Base-by-base conservation (phyloP, 2,888 invertebrate genomes). In the Phaedon cochleariae region DNA sequence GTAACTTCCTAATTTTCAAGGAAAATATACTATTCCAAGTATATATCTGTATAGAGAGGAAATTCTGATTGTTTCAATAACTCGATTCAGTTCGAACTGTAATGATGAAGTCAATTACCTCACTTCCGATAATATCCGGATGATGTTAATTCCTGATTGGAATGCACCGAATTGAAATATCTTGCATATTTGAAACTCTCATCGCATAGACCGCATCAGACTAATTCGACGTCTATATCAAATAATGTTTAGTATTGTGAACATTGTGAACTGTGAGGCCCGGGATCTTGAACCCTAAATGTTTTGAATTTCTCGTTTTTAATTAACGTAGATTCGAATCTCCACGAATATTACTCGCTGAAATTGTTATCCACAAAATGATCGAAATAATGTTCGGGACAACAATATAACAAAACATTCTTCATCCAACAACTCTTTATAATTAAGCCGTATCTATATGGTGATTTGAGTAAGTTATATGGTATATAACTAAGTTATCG, bases 21-120 rank as follows among this genome's bases (percentile, higher is more conserved):
- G n/a, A n/a, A n/a, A n/a, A n/a, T n/a, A n/a, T n/a, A n/a, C n/a
- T n/a, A n/a, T n/a, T n/a, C n/a, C n/a, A n/a, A n/a, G n/a, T n/a
- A n/a, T n/a, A n/a, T n/a, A n/a, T n/a, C n/a, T n/a, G n/a, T n/a
- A n/a, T n/a, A n/a, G n/a, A 37, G 21, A 18, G 41, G n/a, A 41
- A 15, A 26, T 3, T 26, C 26, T 26, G 37, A 15, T 45, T 55
- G 22, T 49, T 53, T 21, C 4, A 54, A 54, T 48, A 62, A 62
- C 48, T 55, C 31, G 22, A 55, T 37, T 48, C 49, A 29, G 21
- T 34, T 55, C 2, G 31, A 34, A 34, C 31, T 10, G 9, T 2
- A 34, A 34, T 22, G 15, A 29, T 22, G 15, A 29, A 2, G 29
- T 20, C 15, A 12, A 51, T 15, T 51, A 29, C 12, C 18, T 29